Conservation (phyloP, 2,797 vertebrate genomes). For the Setipinna tenuifilis region DNA sequence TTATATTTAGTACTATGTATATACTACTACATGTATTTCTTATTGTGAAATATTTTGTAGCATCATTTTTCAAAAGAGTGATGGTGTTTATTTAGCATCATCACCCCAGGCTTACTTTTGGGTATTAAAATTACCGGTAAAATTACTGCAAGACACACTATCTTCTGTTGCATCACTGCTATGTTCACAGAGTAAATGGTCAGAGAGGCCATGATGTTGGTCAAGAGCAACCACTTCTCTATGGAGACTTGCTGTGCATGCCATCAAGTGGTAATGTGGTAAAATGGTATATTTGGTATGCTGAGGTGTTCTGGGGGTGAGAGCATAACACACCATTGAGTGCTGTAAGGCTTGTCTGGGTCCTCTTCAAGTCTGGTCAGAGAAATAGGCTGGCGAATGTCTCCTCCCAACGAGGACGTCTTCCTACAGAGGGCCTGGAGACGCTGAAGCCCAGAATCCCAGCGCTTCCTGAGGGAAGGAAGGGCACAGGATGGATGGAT, state of each 20-base stretch:
- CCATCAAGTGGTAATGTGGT: too few relatives aligned
- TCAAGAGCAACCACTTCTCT: not conserved
- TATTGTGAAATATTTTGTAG: not conserved
- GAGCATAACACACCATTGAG: constrained; percentile 51
- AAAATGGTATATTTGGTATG: not conserved
- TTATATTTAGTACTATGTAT: too few relatives aligned
- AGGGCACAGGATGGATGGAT: not conserved
- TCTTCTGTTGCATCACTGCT: not conserved
- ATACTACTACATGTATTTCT: too few relatives aligned
- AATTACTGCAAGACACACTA: not conserved
- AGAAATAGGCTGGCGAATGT: constrained; percentile 24
- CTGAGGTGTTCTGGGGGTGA: not conserved
- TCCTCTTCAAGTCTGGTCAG: constrained; percentile 4
- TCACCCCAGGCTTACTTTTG: too few relatives aligned
- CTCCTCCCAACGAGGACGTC: constrained; percentile 54
- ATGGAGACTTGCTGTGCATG: not conserved
- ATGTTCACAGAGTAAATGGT: not conserved
- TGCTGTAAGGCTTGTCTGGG: constrained; percentile 46
- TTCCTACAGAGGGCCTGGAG: constrained; percentile 57
- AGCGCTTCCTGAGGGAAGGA: constrained; percentile 61
- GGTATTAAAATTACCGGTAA: too few relatives aligned
- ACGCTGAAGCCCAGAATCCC: constrained; percentile 64
- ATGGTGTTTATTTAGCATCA: not conserved
- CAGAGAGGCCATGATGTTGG: not conserved
- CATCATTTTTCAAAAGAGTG: not conserved